Evolutionary conservation across 2,113 vertebrate genomes (phyloP), one percentile per base, ranked within the genome.

Genomic region (Ornithorhynchus anatinus): DNA sequence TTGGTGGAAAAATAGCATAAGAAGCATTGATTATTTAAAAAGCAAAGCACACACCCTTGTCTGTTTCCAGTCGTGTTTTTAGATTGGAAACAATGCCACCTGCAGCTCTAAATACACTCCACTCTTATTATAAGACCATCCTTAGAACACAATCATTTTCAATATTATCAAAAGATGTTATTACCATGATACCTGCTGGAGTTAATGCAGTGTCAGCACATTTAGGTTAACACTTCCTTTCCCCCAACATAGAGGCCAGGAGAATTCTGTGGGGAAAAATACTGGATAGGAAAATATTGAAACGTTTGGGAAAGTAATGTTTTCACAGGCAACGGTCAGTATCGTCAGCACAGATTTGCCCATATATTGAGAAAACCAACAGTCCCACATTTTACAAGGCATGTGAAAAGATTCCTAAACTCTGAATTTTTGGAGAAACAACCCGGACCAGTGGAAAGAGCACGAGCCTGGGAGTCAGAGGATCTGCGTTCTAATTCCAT

Each of bases 81-180:
- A 89, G 88, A 92, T 91, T 91, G 85, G 85, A 90, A 91, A 85
- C 71, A 37, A 59, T 51, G 82, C 88, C 60, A 56, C 90, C 92
- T 37, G 84, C 71, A 67, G 90, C 69, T 89, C 75, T 59, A 43
- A 47, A 68, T 50, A 50, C 66, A 70, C 70, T 85, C 57, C 75
- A 62, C 86, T 85, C 87, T 88, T 80, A 89, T 92, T 91, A 92
- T 59, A 82, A 76, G 73, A 36, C 56, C 79, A 36, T 79, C 81
- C 79, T 79, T 71, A 77, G 88, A 91, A 77, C 73, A 71, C 79
- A 85, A 35, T 89, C 78, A 88, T 93, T 92, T 91, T 61, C 86
- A 79, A 72, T 84, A 69, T 74, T 82, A 69, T 74, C 89, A 59
- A 47, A 91, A 86, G 80, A 58, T 33, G 53, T 84, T 87, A 84